A percentile compares a stretch with the other conserved stretches of the same genome.
These are phyloP conservation scores for Globia sparganii DNA, from an alignment of 2,888 invertebrate species.

Conservation along the genomic window DNA sequence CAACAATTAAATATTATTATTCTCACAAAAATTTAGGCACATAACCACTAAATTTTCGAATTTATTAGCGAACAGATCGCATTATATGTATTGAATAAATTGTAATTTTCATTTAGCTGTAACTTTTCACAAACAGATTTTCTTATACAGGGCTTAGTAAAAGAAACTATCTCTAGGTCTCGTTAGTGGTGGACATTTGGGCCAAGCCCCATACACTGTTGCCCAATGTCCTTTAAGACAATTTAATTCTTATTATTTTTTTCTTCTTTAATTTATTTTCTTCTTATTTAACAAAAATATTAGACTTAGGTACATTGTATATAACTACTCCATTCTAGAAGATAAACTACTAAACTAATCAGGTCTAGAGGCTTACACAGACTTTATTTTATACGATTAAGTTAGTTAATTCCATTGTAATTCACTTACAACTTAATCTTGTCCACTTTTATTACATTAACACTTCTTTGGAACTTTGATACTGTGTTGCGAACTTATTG, in stretches of 20 bases:
- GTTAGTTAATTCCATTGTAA: constrained; percentile 50
- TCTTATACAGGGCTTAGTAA: neutral
- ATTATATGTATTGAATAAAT: neutral
- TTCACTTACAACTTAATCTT: constrained; percentile 60
- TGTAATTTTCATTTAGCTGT: too few species aligned
- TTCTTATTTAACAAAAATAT: neutral
- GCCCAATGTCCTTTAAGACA: neutral
- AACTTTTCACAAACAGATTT: neutral
- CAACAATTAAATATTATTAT: too few species aligned
- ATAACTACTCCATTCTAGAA: neutral
- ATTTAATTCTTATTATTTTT: neutral
- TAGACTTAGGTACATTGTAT: neutral
- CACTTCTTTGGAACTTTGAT: constrained; percentile 62
- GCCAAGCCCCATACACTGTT: neutral
- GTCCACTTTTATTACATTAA: constrained; percentile 64
- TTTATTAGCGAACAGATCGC: too few species aligned
- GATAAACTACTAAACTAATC: neutral
- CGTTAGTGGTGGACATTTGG: neutral
- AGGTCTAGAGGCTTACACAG: neutral
- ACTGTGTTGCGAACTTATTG: constrained; percentile 44
- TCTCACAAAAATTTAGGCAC: too few species aligned
- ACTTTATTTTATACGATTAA: constrained; percentile 36
- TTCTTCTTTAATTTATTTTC: too few species aligned
- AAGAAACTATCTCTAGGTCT: neutral
- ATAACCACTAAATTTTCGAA: too few species aligned